phyloP scores from a whole-genome alignment of 2,888 invertebrate species.

The Meandrusa payeni region DNA sequence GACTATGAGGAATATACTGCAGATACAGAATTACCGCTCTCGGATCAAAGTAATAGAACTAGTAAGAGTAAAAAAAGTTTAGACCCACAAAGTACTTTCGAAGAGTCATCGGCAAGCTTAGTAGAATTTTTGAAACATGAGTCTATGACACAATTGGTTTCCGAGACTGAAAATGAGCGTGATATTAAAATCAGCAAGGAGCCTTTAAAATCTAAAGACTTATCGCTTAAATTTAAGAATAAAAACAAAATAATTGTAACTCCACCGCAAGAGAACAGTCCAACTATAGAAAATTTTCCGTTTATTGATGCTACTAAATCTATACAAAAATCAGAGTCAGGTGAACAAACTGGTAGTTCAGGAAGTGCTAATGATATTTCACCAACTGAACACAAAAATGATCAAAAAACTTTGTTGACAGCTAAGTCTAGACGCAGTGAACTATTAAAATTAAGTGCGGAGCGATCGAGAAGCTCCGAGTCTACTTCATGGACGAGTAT shows the following conservation, averaged over 20 bases:
- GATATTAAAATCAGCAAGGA: constrained; percentile 48
- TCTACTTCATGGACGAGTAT: constrained; percentile 90
- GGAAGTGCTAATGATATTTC: constrained; percentile 66
- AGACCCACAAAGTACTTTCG: constrained; percentile 81
- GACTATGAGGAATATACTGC: constrained; percentile 85
- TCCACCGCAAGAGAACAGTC: constrained; percentile 82
- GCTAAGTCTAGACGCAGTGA: constrained; percentile 78
- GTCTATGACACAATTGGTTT: constrained; percentile 56
- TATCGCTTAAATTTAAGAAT: constrained; percentile 67
- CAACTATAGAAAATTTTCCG: constrained; percentile 76
- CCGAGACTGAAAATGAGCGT: constrained; percentile 69
- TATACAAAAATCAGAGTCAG: constrained; percentile 62
- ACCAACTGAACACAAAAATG: constrained; percentile 61
- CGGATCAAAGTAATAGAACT: constrained; percentile 67
- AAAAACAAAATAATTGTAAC: constrained; percentile 82
- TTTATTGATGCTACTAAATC: constrained; percentile 70
- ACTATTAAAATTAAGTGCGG: constrained; percentile 84
- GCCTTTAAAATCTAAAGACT: constrained; percentile 51
- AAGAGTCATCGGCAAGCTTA: constrained; percentile 79
- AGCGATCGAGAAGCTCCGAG: constrained; percentile 89
- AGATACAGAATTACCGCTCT: constrained; percentile 78
- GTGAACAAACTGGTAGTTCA: constrained; percentile 67
- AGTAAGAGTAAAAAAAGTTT: constrained; percentile 46
- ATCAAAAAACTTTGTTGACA: constrained; percentile 58
- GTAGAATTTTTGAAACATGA: constrained; percentile 72